Percentiles rank a stretch among this genome's conserved stretches.
These are phyloP conservation scores for Spheniscus humboldti DNA, from an alignment of 2,797 vertebrate species.

Conservation along the genomic window DNA sequence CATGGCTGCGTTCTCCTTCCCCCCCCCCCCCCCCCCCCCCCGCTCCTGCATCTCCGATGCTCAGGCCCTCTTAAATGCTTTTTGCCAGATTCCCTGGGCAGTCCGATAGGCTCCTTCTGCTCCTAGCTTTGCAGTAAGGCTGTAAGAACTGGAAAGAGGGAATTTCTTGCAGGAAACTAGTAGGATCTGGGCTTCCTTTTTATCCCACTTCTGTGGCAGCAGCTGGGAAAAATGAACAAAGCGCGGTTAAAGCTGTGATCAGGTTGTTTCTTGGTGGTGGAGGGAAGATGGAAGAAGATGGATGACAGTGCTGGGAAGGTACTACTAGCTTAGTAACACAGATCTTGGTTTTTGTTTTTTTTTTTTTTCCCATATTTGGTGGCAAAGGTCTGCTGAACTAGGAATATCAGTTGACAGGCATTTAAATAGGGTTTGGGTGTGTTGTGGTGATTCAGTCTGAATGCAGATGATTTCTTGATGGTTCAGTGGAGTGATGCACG, in stretches of 20 bases:
- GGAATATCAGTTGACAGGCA: not conserved
- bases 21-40: rapidly evolving
- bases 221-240: not conserved
- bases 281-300: not conserved
- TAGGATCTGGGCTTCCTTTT: not conserved
- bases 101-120: not conserved
- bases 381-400: not conserved
- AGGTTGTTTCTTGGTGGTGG: not conserved
- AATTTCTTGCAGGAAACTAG: not conserved
- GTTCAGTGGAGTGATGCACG: not conserved
- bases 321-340: not conserved
- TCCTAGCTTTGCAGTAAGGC: not conserved
- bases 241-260: not conserved
- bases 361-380: too few relatives aligned
- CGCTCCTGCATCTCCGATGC: too few relatives aligned
- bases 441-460: not conserved
- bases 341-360: not conserved
- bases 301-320: not conserved
- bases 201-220: not conserved
- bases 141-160: not conserved
- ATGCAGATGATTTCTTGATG: not conserved
- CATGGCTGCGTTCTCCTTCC: not conserved
- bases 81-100: not conserved
- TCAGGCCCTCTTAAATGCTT: not conserved
- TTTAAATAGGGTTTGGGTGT: not conserved